Evolutionary conservation across 2,888 invertebrate genomes (phyloP), one percentile per base, ranked within the genome.

Genomic region (Athripsodes cinereus): DNA sequence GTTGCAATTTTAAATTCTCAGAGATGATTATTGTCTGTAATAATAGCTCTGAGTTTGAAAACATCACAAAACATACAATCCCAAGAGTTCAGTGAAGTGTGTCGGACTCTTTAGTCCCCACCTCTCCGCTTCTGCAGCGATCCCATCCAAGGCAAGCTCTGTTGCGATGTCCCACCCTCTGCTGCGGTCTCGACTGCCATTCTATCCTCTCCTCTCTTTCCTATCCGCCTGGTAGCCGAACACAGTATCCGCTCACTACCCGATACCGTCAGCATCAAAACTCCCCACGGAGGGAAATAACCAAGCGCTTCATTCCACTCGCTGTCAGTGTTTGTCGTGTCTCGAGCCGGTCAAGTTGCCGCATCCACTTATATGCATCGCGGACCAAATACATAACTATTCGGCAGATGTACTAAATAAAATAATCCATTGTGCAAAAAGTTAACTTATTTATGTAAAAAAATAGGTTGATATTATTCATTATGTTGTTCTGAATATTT

Each of bases 281-380:
- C 55, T 54, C 40, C 57, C 53, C 55, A 52, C 54, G 44, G 52
- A 52, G 60, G 56, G 56, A 59, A 59, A 59, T 56, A 57, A 57
- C 49, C 52, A 22, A 44, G 26, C 47, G 59, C 54, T 54, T 48
- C 54, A 53, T 54, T 54, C 52, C 54, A 53, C 22, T 44, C 44
- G 44, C 50, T 35, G 61, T 48, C 61, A 61, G 61, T 61, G 56
- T 56, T 55, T 53, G 13, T 49, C 59, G 58, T 56, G 58, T 59
- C 58, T 59, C 61, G 61, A 49, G 20, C 61, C 48, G 52, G 58
- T 44, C 51, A 55, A 51, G 58, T 59, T 59, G 61, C 58, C 40
- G 40, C 40, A n/a, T 40, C 40, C 40, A 40, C 5, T 26, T 10
- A 10, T 26, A 26, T 26, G 26, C 26, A 26, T 10, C 26, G 40